phyloP scores from a whole-genome alignment of 2,797 vertebrate genomes.

The Melanotaenia maccullochi region DNA sequence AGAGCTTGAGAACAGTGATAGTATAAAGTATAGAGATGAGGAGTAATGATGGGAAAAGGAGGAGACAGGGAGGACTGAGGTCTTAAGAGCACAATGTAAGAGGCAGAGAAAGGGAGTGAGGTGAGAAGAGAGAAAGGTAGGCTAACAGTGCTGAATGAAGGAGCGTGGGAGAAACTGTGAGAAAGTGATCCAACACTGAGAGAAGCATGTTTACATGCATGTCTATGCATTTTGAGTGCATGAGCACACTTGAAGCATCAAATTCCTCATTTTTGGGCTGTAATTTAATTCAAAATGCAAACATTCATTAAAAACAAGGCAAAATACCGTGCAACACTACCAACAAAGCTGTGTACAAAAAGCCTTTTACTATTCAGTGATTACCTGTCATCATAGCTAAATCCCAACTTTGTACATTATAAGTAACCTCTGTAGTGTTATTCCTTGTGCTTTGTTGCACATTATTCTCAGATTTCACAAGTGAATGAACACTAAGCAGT shows the following conservation, averaged over 20 bases:
- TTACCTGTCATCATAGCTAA: neutral
- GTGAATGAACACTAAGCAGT: slow-evolving; percentile 16
- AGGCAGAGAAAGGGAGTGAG: slow-evolving; percentile 30
- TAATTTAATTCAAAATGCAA: too few species aligned
- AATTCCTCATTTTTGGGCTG: slow-evolving; percentile 1
- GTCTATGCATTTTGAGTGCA: neutral
- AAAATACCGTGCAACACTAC: too few species aligned
- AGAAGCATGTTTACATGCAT: neutral
- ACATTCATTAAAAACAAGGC: too few species aligned
- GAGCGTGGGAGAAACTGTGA: neutral
- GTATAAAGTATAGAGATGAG: slow-evolving; percentile 47
- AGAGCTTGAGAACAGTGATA: slow-evolving; percentile 36
- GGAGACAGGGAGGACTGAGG: slow-evolving; percentile 60
- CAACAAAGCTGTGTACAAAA: neutral
- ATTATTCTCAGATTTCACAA: slow-evolving; percentile 29
- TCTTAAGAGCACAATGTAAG: slow-evolving; percentile 54
- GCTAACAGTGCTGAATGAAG: slow-evolving; percentile 36
- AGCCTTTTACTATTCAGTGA: neutral
- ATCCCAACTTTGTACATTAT: slow-evolving; percentile 6
- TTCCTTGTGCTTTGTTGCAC: slow-evolving; percentile 6
- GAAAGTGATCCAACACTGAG: slow-evolving; percentile 8
- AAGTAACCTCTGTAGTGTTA: slow-evolving; percentile 1
- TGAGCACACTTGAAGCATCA: neutral
- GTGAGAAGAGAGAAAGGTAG: slow-evolving; percentile 35
- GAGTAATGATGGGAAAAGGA: slow-evolving; percentile 61